phyloP scores from a whole-genome alignment of 2,888 invertebrate species.

The Diabrotica balteata region DNA sequence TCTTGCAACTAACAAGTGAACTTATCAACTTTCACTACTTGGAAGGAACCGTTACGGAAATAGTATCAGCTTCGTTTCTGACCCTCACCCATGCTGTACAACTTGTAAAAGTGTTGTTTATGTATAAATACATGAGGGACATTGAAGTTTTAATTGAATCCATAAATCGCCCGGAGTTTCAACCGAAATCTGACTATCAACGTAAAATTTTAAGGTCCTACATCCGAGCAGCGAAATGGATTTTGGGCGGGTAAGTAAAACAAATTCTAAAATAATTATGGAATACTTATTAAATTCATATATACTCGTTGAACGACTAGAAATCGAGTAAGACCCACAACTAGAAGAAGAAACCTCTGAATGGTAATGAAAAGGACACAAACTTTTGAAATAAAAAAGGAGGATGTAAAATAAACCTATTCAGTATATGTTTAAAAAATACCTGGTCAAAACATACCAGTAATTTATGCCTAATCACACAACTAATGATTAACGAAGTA shows the following conservation, averaged over 20 bases:
- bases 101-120: conserved; percentile 22
- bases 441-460: no score
- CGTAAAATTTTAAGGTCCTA: conserved; percentile 37
- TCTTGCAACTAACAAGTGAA: not conserved
- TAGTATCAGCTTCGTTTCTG: conserved; percentile 32
- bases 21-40: not conserved
- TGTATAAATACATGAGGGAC: conserved; percentile 18
- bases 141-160: conserved; percentile 36
- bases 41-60: not conserved
- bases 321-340: no score
- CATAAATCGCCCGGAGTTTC: conserved; percentile 41
- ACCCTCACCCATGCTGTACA: conserved; percentile 13
- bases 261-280: no score
- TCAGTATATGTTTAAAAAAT: no score
- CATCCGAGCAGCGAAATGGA: conserved; percentile 41
- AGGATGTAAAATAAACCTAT: no score
- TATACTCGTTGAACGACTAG: no score
- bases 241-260: conserved; percentile 46
- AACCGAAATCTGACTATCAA: conserved; percentile 45
- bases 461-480: no score
- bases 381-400: no score
- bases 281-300: no score
- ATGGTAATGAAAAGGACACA: no score
- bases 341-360: no score
- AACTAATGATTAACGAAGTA: no score